phyloP scores from a whole-genome alignment of 2,797 vertebrate species.

The Potorous gilbertii region DNA sequence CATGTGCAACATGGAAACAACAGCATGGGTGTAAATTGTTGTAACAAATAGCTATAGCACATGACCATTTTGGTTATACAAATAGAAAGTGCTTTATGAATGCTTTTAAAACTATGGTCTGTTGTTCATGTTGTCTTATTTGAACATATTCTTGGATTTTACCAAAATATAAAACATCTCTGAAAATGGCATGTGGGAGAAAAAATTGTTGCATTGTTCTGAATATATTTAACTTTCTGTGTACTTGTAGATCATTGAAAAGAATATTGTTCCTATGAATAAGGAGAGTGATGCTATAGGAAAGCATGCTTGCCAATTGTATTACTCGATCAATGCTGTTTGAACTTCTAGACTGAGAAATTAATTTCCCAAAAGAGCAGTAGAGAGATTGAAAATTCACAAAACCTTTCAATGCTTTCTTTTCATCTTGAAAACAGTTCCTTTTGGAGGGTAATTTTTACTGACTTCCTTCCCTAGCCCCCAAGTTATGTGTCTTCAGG shows the following conservation, averaged over 20 bases:
- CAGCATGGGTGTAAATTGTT: background rate
- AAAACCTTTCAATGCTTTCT: background rate
- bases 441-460: constrained; percentile 10
- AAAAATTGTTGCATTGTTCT: background rate
- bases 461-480: background rate
- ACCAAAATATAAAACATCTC: background rate
- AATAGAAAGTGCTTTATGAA: background rate
- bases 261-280: constrained; percentile 2
- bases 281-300: background rate
- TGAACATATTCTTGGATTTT: background rate
- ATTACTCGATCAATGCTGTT: background rate
- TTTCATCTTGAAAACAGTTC: constrained; percentile 15
- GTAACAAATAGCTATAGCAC: background rate
- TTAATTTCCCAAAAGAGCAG: constrained; percentile 12
- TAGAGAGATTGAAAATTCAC: background rate
- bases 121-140: background rate
- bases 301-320: background rate
- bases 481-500: background rate
- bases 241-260: background rate
- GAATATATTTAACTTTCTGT: background rate
- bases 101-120: background rate
- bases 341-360: background rate
- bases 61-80: background rate
- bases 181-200: background rate
- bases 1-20: background rate